Evolutionary conservation across 2,113 vertebrate genomes (phyloP).

Genomic region (Semicossyphus pulcher): DNA sequence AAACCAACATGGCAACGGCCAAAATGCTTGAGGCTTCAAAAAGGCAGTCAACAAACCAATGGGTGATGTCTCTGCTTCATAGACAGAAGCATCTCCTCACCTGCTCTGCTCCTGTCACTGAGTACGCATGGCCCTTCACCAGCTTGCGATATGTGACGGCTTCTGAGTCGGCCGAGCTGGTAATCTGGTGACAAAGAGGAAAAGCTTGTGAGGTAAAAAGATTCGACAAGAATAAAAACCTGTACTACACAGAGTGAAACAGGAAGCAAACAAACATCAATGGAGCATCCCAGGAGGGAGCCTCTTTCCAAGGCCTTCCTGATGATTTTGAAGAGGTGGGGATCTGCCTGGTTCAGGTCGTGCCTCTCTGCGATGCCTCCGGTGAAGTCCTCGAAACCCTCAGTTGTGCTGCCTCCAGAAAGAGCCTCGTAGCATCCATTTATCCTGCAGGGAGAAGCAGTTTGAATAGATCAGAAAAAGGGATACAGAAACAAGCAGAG

Average conservation of each 20-base stretch:
- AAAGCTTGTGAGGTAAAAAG: background rate
- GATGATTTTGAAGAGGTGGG: constrained; percentile 79
- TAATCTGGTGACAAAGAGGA: constrained; percentile 65
- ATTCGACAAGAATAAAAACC: background rate
- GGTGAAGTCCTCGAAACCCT: constrained; percentile 97
- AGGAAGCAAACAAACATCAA: constrained; percentile 71
- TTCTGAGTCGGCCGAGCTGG: constrained; percentile 78
- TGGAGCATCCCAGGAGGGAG: constrained; percentile 83
- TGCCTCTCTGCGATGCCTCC: constrained; percentile 92
- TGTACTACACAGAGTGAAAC: background rate
- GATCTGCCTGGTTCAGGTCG: constrained; percentile 75
- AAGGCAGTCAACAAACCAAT: background rate
- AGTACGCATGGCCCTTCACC: constrained; percentile 90
- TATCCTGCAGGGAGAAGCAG: constrained; percentile 76
- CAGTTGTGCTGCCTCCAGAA: constrained; percentile 91
- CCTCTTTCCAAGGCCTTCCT: constrained; percentile 77
- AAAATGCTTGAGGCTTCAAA: background rate
- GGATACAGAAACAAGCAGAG: constrained; percentile 45
- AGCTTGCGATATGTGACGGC: constrained; percentile 85
- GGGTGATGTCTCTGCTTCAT: no score
- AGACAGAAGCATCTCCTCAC: constrained; percentile 79
- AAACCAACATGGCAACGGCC: background rate
- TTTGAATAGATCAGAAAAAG: background rate
- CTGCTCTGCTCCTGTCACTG: constrained; percentile 85
- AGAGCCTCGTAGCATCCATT: constrained; percentile 93